Evolutionary conservation across 2,888 invertebrate genomes (phyloP), one percentile per base, ranked within the genome.

Genomic region (Notodonta ziczac): DNA sequence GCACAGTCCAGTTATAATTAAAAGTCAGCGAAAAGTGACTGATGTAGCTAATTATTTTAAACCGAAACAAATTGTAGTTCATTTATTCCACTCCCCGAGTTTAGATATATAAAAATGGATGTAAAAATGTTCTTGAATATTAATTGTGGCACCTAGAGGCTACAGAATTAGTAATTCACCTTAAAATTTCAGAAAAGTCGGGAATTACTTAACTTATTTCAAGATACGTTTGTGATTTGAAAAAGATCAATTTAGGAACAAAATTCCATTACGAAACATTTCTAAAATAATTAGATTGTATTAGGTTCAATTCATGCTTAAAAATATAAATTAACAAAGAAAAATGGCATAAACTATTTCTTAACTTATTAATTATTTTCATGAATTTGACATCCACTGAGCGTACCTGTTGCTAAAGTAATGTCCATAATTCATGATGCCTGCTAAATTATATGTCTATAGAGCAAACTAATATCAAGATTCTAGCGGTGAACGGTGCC

Each of bases 41-140:
- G 62, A 63, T 59, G 60, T 52, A 61, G 57, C 57, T 58, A 68
- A 75, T 75, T 68, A 65, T 65, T 63, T 64, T 58, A 52, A 54
- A 40, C 58, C 54, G 50, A 56, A 66, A 72, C 58, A 65, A 67
- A 75, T 70, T 57, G 62, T 56, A 56, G 56, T 61, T 48, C 59
- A 62, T 66, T 60, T 66, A 57, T 57, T 42, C 58, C 2, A 48
- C 24, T 51, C 16, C 8, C 4, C 51, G 46, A n/a, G 5, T 46
- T 46, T 46, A 46, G 4, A 46, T n/a, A 46, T 46, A n/a, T 10
- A 53, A 24, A 53, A 50, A 14, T 9, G 4, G 55, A 58, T 70
- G 62, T 62, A 59, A 56, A 66, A 64, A 63, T 46, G 58, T 59
- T 62, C 51, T 61, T 64, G 65, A 74, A 72, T 68, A 70, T 70